A percentile compares a stretch with the other conserved stretches of the same genome.
phyloP scores from a whole-genome alignment of 2,113 vertebrate genomes.

The Sphaerodactylus townsendi region DNA sequence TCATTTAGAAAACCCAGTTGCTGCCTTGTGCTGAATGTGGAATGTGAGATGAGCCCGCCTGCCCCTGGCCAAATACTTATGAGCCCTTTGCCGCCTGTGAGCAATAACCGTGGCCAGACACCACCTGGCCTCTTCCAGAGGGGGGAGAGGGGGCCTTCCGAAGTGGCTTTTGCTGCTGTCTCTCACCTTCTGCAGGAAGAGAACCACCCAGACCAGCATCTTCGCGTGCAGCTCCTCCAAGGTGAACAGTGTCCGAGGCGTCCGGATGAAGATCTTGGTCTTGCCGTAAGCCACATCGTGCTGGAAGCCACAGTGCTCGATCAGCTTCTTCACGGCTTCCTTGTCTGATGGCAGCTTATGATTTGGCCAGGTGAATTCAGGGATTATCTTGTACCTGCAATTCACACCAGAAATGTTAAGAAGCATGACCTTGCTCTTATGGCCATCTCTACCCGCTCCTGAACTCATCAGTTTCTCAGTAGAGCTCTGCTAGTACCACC shows the following conservation, averaged over 20 bases:
- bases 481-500: background rate
- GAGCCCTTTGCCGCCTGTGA: background rate
- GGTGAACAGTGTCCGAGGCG: conserved; percentile 90
- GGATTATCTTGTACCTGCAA: conserved; percentile 98
- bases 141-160: background rate
- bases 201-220: conserved; percentile 91
- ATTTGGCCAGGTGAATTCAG: conserved; percentile 96
- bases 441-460: background rate
- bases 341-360: conserved; percentile 90
- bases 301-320: conserved; percentile 89
- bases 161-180: background rate
- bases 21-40: background rate
- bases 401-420: background rate
- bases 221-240: conserved; percentile 90
- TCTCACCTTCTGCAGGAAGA: conserved; percentile 97
- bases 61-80: background rate
- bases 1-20: background rate
- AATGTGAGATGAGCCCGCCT: background rate
- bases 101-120: background rate
- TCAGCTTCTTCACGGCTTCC: conserved; percentile 86
- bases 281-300: conserved; percentile 93
- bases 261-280: conserved; percentile 96
- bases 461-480: background rate
- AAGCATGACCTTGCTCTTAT: background rate
- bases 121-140: background rate